Evolutionary conservation across 1,140 invertebrate species (phyloP).

Genomic region (Thaumetopoea pityocampa): DNA sequence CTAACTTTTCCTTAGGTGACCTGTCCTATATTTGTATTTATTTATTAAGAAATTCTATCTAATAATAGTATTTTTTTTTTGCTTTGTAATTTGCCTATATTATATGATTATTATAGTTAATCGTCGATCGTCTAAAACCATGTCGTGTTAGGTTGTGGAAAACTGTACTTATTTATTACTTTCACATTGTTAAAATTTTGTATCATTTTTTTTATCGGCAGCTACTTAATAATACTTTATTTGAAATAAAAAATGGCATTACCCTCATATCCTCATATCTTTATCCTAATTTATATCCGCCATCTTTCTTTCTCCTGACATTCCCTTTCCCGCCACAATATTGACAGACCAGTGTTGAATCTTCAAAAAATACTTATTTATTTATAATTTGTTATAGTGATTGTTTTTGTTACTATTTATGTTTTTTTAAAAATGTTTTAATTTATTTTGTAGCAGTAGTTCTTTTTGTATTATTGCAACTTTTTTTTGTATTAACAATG

Average conservation of each 20-base stretch:
- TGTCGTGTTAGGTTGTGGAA: conserved; percentile 59
- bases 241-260: conserved; percentile 74
- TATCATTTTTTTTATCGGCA: conserved; percentile 65
- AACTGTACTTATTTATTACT: conserved; percentile 60
- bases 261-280: conserved; percentile 17
- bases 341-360: conserved; percentile 74
- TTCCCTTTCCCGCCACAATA: conserved; percentile 50
- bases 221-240: conserved; percentile 67
- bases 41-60: conserved; percentile 59
- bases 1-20: conserved; percentile 44
- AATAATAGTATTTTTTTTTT: conserved; percentile 49
- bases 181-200: conserved; percentile 53
- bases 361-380: conserved; percentile 63
- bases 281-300: no score
- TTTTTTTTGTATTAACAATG: conserved; percentile 36
- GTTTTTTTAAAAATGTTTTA: conserved; percentile 64
- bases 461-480: conserved; percentile 20
- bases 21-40: conserved; percentile 60
- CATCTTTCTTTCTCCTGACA: conserved; percentile 20
- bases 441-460: conserved; percentile 69
- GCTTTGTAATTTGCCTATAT: conserved; percentile 68
- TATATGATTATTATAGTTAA: conserved; percentile 17
- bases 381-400: conserved; percentile 56
- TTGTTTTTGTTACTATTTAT: conserved; percentile 68
- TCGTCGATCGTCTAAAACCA: conserved; percentile 11